These are phyloP conservation scores for Halcyon chelicuti DNA, from an alignment of 2,797 vertebrate species.

Conservation along the genomic window DNA sequence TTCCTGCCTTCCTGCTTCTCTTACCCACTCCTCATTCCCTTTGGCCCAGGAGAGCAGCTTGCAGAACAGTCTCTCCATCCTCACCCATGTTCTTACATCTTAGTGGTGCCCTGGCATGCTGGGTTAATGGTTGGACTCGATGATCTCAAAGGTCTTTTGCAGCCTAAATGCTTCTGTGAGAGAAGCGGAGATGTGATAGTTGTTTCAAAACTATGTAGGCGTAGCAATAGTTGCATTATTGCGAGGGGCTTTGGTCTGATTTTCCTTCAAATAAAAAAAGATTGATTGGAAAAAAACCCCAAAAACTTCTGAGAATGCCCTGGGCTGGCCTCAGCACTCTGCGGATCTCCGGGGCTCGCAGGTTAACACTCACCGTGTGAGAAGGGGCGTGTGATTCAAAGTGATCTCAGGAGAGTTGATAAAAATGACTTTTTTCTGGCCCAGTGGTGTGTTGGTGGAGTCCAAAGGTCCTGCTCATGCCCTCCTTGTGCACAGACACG, in stretches of 20 bases:
- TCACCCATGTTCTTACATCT: too few species aligned
- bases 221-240: background rate
- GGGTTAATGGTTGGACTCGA: too few species aligned
- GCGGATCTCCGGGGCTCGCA: background rate
- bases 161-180: background rate
- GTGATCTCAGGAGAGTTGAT: accelerated
- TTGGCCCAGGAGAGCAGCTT: too few species aligned
- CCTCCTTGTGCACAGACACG: accelerated
- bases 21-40: too few species aligned
- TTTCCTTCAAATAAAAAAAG: background rate
- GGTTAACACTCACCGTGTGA: accelerated
- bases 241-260: background rate
- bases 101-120: too few species aligned
- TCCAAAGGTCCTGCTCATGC: background rate
- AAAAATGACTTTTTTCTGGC: accelerated
- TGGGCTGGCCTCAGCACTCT: background rate
- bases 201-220: accelerated
- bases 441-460: accelerated
- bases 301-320: background rate
- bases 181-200: accelerated
- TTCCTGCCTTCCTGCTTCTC: too few species aligned
- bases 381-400: accelerated
- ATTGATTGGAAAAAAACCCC: background rate
- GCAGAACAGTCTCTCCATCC: too few species aligned
- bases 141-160: too few species aligned